phyloP scores from a whole-genome alignment of 2,113 vertebrate genomes.

The Siniperca knerii region DNA sequence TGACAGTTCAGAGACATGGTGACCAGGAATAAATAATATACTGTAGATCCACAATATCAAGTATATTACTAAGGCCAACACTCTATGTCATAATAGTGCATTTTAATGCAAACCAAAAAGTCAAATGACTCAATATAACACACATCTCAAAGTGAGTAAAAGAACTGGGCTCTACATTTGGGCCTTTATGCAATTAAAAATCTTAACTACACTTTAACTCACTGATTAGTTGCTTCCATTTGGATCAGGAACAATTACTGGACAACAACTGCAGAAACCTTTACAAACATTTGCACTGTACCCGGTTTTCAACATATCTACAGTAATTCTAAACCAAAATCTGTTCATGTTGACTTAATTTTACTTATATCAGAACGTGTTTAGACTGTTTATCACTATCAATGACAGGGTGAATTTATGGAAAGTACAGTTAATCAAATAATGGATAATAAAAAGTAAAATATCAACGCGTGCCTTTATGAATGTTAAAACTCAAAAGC shows the following conservation, averaged over 20 bases:
- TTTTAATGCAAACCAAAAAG: slow-evolving; percentile 12
- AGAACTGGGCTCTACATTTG: not conserved
- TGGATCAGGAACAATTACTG: not conserved
- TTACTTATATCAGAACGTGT: not conserved
- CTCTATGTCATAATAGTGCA: slow-evolving; percentile 37
- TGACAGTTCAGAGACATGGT: slow-evolving; percentile 18
- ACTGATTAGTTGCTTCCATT: slow-evolving; percentile 16
- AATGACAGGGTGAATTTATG: not conserved
- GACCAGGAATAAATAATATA: slow-evolving; percentile 17
- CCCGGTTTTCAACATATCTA: slow-evolving; percentile 23
- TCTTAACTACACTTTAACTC: not conserved
- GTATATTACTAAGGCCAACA: slow-evolving; percentile 44
- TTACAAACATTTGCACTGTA: slow-evolving; percentile 1
- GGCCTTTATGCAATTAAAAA: slow-evolving; percentile 1
- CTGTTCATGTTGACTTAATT: not conserved
- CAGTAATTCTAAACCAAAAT: not conserved
- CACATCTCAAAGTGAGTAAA: not conserved
- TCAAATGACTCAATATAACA: slow-evolving; percentile 11
- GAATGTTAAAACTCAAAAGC: slow-evolving; percentile 15
- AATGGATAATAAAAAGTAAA: slow-evolving; percentile 25
- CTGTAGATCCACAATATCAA: slow-evolving; percentile 44
- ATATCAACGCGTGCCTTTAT: not conserved
- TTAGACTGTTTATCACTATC: slow-evolving; percentile 14
- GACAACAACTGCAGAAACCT: slow-evolving; percentile 10
- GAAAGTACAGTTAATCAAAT: slow-evolving; percentile 10